Evolutionary conservation across 2,888 invertebrate species (phyloP).

Genomic region (Suillia variegata): DNA sequence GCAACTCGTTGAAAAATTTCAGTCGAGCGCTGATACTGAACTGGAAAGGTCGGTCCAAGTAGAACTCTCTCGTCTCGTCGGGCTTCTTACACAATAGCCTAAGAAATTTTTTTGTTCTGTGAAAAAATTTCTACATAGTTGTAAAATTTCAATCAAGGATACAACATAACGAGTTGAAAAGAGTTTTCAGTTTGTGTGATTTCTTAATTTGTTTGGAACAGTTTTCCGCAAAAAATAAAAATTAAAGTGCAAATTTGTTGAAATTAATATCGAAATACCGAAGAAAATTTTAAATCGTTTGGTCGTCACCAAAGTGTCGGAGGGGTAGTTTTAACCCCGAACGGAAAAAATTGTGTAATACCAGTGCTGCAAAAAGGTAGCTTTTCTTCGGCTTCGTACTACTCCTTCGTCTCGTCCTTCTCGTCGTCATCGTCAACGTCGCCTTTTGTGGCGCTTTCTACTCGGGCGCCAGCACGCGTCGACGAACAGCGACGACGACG

Average conservation of each 20-base stretch:
- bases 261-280: too few species aligned
- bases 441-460: constrained; percentile 8
- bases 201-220: constrained; percentile 33
- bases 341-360: constrained; percentile 37
- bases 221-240: constrained; percentile 27
- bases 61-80: constrained; percentile 50
- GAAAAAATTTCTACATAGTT: constrained; percentile 10
- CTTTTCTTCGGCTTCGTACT: too few species aligned
- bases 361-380: constrained; percentile 37
- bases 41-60: constrained; percentile 59
- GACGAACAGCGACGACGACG: constrained; percentile 29
- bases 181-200: constrained; percentile 46
- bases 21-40: constrained; percentile 62
- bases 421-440: constrained; percentile 9
- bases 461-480: constrained; percentile 27
- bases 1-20: constrained; percentile 54
- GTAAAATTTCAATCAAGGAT: constrained; percentile 32
- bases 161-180: too few species aligned
- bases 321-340: constrained; percentile 34
- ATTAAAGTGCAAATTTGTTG: constrained; percentile 22
- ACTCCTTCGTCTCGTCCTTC: constrained; percentile 18
- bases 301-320: constrained; percentile 6
- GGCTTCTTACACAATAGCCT: constrained; percentile 51
- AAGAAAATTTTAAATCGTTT: constrained; percentile 18
- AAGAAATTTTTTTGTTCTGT: constrained; percentile 19